Evolutionary conservation across 1,140 invertebrate species (phyloP), one percentile per base, ranked within the genome.

Genomic region (Dolichoris vasculosae): DNA sequence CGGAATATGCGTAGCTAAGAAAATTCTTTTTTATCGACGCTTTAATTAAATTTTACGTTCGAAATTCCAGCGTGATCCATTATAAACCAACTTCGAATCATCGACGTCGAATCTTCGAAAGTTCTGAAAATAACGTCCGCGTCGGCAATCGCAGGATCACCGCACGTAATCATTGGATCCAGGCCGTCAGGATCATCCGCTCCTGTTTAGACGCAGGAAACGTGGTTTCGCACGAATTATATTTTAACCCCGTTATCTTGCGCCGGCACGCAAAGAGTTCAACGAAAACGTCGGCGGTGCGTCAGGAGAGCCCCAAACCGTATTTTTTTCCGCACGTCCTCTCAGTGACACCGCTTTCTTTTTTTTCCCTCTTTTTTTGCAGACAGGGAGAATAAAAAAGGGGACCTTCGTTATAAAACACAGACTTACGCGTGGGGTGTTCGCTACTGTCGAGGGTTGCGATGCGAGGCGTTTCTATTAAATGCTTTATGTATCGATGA

Each of bases 381-480:
- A n/a, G 23, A 20, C 38, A 2, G 69, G 69, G n/a, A n/a, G 38
- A 8, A 43, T 69, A 2, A 43, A 59, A 73, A 51, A 13, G 75
- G 6, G n/a, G 43, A n/a, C n/a, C 9, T 51, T 35, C 43, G 46
- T 51, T 23, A 23, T 1, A 35, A 76, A 1, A 32, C 3, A 11
- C 15, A 76, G 1, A 38, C 11, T 32, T 17, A 0, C 15, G n/a
- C n/a, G 30, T 32, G 26, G 48, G 35, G 51, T 40, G 23, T 23
- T 26, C 43, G 75, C 46, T 32, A 55, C 75, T 17, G 7, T 38
- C 38, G 59, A 38, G 59, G 78, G 78, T 43, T 15, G 78, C 32
- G 4, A 67, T 26, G 7, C 35, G 43, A 78, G 77, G 30, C 32
- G 35, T 55, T 77, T 26, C 20, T 30, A 80, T 80, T 80, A 80